Evolutionary conservation across 2,888 invertebrate genomes (phyloP), one percentile per base, ranked within the genome.

Genomic region (Physocephala rufipes): DNA sequence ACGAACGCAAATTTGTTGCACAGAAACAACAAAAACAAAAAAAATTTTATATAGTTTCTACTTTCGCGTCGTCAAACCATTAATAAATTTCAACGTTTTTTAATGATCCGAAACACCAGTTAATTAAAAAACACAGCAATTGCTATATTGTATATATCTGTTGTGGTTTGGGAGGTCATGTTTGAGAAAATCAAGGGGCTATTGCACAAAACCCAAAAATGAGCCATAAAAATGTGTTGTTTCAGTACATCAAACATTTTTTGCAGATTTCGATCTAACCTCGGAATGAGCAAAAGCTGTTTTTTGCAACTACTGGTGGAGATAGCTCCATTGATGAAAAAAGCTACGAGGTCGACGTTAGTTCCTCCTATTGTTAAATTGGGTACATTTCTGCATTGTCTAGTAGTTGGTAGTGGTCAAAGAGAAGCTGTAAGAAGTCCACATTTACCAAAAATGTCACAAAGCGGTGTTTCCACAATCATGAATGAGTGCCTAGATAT

Each of bases 261-360:
- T 16, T 55, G 9, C 53, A 55, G 58, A 24, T 58, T 58, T 58
- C 2, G 9, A 12, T 21, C 1, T 1, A 58, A 12, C 28, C 45
- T 62, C 45, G 16, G 62, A 45, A 43, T 45, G 43, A 24, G 45
- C 62, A 62, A 36, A 62, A 13, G 21, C n/a, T 43, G 43, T 19
- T 45, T 62, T 43, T 13, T 43, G 19, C 24, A 43, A 3, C n/a
- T 62, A 45, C 24, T 62, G 21, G 62, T 45, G 2, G 45, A 62
- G 12, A 24, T 62, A 45, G 21, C 43, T 21, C 43, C 43, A 12
- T 62, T 19, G 36, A 45, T 62, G 45, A 49, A 49, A 49, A 49
- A 49, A 49, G 49, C n/a, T 49, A 16, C 13, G n/a, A 49, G 13
- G 4, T 16, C 16, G 9, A 49, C 49, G 13, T 16, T 19, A 19